A percentile compares a stretch with the other conserved stretches of the same genome.
These are phyloP conservation scores for Vandiemenella viatica DNA, from an alignment of 2,888 invertebrate species.

Conservation along the genomic window DNA sequence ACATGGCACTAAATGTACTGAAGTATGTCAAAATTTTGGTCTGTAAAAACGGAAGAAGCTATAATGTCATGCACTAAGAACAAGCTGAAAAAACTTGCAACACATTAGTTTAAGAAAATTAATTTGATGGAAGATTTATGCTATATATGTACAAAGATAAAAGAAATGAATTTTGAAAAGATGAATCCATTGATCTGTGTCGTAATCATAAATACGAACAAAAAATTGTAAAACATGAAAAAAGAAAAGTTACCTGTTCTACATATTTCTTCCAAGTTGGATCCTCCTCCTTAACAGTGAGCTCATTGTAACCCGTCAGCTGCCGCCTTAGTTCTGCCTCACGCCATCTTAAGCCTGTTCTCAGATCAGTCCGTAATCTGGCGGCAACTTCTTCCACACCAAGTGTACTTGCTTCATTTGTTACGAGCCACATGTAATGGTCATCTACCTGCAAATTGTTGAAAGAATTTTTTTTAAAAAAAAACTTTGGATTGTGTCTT, in stretches of 20 bases:
- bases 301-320: slow-evolving; percentile 87
- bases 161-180: no score
- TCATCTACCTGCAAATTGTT: slow-evolving; percentile 22
- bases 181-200: no score
- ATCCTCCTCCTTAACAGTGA: slow-evolving; percentile 83
- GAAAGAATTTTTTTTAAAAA: neutral
- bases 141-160: no score
- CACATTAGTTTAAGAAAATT: no score
- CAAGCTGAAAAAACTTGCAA: no score
- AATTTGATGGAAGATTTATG: no score
- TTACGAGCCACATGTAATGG: slow-evolving; percentile 51
- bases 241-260: slow-evolving; percentile 75
- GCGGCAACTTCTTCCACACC: slow-evolving; percentile 64
- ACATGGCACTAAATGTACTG: no score
- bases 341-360: slow-evolving; percentile 68
- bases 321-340: slow-evolving; percentile 76
- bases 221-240: no score
- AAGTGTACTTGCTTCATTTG: slow-evolving; percentile 51
- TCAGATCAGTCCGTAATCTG: slow-evolving; percentile 61
- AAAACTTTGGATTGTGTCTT: neutral
- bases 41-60: no score
- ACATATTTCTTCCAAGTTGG: slow-evolving; percentile 98
- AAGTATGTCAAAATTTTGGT: no score
- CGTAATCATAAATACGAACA: no score
- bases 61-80: no score